Evolutionary conservation across 2,113 vertebrate species (phyloP), one percentile per base, ranked within the genome.

Genomic region (Oceanites oceanicus): DNA sequence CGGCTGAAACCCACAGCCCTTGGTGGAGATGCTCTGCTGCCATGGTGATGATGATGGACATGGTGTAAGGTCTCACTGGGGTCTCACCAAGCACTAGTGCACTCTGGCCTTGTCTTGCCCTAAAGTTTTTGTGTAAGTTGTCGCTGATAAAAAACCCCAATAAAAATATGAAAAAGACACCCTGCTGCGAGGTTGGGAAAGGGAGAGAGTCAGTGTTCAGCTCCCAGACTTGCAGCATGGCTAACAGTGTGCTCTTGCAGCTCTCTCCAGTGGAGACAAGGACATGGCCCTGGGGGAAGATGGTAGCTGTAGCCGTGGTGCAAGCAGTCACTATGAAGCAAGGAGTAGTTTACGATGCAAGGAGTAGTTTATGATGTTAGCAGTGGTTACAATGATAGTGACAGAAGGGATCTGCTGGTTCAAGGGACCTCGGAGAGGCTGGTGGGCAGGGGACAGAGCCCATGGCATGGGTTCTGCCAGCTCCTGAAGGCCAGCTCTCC

Each of bases 211-310:
- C 27, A 14, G 20, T 9, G 11, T 45, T 80, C 23, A 32, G 11
- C 21, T 83, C 34, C 56, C 44, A 52, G 19, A 30, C 5, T 58
- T 3, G 1, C 11, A 75, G 20, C 12, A 10, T 19, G 38, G 36
- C 56, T n/a, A 62, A 22, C 11, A 36, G 26, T 13, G 21, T 1
- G 2, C 15, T 63, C 38, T 68, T 52, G 49, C 8, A 70, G 8
- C 10, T 50, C 18, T 73, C 45, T 47, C 67, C 36, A 25, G 1
- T 1, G n/a, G 29, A 83, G 10, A 32, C 8, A 27, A 76, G 30
- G 44, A 68, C 0, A 0, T 21, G 55, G 44, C 16, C 22, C 17
- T 71, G 36, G 10, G 19, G 27, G 13, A 61, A 38, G 45, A 13
- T 29, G 30, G 40, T 47, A 73, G 22, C 21, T 12, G 2, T 32